Conservation (phyloP, 2,888 invertebrate genomes). For the Calliscelio sp. region DNA sequence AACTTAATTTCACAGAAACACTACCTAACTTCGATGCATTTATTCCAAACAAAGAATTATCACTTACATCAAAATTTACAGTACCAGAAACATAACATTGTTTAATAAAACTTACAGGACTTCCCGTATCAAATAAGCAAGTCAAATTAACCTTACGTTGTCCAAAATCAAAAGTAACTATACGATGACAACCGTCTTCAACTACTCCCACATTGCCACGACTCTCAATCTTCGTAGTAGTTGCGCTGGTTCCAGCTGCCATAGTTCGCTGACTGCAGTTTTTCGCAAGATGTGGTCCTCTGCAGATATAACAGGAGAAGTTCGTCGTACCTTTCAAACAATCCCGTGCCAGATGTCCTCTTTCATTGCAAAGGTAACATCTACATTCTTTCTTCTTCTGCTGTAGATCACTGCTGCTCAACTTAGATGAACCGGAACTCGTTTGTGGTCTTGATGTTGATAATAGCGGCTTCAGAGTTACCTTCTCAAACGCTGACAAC, state of each 20-base stretch:
- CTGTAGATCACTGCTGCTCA: not conserved
- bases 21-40: slow-evolving; percentile 1
- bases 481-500: slow-evolving; percentile 62
- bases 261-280: not conserved
- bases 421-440: too few relatives aligned
- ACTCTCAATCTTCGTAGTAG: too few relatives aligned
- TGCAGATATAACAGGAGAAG: slow-evolving; percentile 10
- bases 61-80: not conserved
- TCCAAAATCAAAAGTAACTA: not conserved
- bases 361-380: slow-evolving; percentile 6
- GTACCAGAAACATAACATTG: slow-evolving; percentile 2
- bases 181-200: not conserved
- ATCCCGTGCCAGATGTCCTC: slow-evolving; percentile 15
- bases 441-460: not conserved
- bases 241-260: not conserved
- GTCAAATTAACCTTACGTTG: not conserved
- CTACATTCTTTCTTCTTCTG: not conserved
- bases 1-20: not conserved
- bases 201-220: not conserved
- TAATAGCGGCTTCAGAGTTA: slow-evolving; percentile 25
- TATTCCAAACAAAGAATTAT: not conserved
- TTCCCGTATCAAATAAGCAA: slow-evolving; percentile 7
- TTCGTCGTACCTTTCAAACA: not conserved
- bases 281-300: not conserved
- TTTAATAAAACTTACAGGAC: slow-evolving; percentile 33